Conservation (phyloP, 2,888 invertebrate genomes). For the Aphodius sticticus region DNA sequence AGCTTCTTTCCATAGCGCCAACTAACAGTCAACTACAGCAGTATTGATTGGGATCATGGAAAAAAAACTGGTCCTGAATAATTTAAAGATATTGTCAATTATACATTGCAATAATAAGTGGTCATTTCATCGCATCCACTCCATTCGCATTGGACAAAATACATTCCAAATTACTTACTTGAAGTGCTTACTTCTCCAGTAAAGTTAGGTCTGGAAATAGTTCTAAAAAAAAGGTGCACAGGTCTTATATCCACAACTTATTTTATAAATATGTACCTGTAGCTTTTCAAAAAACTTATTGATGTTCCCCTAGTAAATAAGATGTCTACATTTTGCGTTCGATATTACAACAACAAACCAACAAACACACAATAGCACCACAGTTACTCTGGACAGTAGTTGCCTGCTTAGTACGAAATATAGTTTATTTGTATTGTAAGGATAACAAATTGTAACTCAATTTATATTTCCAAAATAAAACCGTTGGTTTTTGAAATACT, state of each 20-base stretch:
- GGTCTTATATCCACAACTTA: not conserved
- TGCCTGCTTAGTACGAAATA: conserved; percentile 17
- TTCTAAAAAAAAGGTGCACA: not conserved
- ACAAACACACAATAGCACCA: conserved; percentile 16
- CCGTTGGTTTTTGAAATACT: conserved; percentile 51
- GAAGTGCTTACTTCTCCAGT: too few species aligned
- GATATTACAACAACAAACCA: not conserved
- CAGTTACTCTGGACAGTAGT: conserved; percentile 18
- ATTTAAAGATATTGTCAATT: too few species aligned
- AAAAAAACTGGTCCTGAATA: too few species aligned
- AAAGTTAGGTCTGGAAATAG: too few species aligned
- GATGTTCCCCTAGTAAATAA: not conserved
- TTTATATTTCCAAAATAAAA: conserved; percentile 59
- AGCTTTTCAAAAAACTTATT: not conserved
- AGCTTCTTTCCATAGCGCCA: too few species aligned
- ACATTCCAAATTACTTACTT: too few species aligned
- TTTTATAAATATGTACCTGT: not conserved
- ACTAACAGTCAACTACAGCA: too few species aligned
- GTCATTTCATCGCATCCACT: too few species aligned
- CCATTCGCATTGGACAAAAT: too few species aligned
- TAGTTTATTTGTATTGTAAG: not conserved
- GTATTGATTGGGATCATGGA: too few species aligned
- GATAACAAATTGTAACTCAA: conserved; percentile 51
- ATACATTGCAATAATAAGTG: too few species aligned
- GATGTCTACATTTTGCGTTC: conserved; percentile 8